Conservation (phyloP, 2,888 invertebrate genomes). For the Nephrocerus scutellatus region DNA sequence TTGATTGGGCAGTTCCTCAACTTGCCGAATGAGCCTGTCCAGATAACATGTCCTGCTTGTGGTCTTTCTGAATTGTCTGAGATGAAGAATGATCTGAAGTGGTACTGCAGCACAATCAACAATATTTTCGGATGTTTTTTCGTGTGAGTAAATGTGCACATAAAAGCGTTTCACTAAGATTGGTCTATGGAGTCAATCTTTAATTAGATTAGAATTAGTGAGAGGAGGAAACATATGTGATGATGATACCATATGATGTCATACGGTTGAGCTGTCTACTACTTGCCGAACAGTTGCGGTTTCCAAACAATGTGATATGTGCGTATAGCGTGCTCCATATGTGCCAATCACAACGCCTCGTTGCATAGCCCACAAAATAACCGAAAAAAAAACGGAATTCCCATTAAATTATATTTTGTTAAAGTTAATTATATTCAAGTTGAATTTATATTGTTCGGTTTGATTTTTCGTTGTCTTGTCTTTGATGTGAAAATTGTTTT, state of each 20-base stretch:
- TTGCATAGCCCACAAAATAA: too few species aligned
- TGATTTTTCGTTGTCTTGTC: too few species aligned
- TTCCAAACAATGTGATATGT: too few species aligned
- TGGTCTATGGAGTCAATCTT: too few species aligned
- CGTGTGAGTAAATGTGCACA: slow-evolving; percentile 34
- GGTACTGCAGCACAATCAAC: slow-evolving; percentile 40
- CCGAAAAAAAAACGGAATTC: too few species aligned
- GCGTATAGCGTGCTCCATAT: too few species aligned
- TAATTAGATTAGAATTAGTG: neutral
- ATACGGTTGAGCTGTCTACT: slow-evolving; percentile 18
- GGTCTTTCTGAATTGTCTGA: slow-evolving; percentile 34
- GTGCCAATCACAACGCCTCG: too few species aligned
- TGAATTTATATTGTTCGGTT: too few species aligned
- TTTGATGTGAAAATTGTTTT: too few species aligned
- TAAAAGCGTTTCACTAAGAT: neutral
- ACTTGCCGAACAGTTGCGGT: too few species aligned
- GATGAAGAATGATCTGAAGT: slow-evolving; percentile 38
- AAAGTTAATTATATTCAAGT: too few species aligned
- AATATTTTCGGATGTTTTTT: slow-evolving; percentile 39
- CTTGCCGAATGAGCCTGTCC: slow-evolving; percentile 32
- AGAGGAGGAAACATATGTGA: neutral
- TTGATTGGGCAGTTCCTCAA: slow-evolving; percentile 40
- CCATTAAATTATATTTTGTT: too few species aligned
- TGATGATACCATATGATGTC: neutral
- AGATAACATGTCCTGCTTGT: slow-evolving; percentile 40